Evolutionary conservation across 1,140 invertebrate species (phyloP).

Genomic region (Drosophila truncata): DNA sequence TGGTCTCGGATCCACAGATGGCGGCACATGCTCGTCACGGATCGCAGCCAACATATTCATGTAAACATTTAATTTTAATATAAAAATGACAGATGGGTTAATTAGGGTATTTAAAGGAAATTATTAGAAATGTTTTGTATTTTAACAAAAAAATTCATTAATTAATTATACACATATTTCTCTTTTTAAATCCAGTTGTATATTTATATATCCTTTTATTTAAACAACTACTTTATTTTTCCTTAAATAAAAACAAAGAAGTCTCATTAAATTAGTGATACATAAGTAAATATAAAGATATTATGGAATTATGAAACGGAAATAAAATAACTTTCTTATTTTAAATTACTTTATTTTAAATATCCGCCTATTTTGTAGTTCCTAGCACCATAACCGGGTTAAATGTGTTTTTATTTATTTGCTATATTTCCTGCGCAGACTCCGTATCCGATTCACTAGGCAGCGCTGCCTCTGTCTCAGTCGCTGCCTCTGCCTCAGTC

Average conservation of each 20-base stretch:
- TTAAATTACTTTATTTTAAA: not conserved
- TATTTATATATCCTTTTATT: too few relatives aligned
- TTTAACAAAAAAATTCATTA: not conserved
- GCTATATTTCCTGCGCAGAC: constrained; percentile 26
- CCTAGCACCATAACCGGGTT: constrained; percentile 17
- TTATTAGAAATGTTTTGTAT: not conserved
- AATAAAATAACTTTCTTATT: not conserved
- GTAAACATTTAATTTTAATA: constrained; percentile 21
- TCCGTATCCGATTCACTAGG: constrained; percentile 16
- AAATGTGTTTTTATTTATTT: constrained; percentile 35
- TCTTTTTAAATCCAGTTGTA: too few relatives aligned
- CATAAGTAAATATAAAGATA: not conserved
- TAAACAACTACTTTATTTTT: too few relatives aligned
- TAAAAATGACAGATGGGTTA: not conserved
- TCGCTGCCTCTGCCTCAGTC: constrained; percentile 5
- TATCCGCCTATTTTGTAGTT: too few relatives aligned
- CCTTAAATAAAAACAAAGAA: too few relatives aligned
- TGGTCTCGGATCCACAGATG: constrained; percentile 14
- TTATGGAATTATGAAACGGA: not conserved
- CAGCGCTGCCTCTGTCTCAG: constrained; percentile 18
- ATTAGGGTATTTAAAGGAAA: not conserved
- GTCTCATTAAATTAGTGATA: not conserved
- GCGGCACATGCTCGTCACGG: constrained; percentile 16
- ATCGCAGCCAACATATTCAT: constrained; percentile 19
- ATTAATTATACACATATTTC: not conserved